Conservation (phyloP, 1,140 invertebrate genomes). For the Nasonia longicornis region DNA sequence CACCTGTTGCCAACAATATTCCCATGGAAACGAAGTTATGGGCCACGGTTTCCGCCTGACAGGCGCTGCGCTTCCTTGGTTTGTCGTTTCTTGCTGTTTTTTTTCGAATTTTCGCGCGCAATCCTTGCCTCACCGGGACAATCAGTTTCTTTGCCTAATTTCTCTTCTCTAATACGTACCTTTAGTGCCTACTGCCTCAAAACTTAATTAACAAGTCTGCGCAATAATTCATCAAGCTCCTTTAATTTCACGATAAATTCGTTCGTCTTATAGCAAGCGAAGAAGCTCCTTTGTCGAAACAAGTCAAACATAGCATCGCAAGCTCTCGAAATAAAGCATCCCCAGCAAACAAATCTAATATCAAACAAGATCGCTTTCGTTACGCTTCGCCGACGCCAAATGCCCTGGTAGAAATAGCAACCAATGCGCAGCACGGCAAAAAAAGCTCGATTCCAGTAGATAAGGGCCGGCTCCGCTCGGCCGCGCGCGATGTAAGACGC, state of each 20-base stretch:
- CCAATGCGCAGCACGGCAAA: background rate
- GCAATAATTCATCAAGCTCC: background rate
- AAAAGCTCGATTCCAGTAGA: background rate
- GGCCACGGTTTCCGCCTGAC: slow-evolving; percentile 22
- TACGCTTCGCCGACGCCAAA: background rate
- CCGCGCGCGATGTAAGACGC: background rate
- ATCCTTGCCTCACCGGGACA: background rate
- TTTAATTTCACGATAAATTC: background rate
- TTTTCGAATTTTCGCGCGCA: background rate
- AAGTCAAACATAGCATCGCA: background rate
- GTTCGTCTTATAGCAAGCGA: too few relatives aligned
- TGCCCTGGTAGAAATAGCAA: background rate
- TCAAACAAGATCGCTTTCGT: background rate
- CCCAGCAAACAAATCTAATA: background rate
- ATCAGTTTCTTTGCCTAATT: too few relatives aligned
- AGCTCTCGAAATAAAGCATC: background rate
- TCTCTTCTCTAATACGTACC: too few relatives aligned
- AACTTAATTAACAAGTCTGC: too few relatives aligned
- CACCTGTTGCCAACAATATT: slow-evolving; percentile 46
- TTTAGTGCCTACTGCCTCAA: too few relatives aligned
- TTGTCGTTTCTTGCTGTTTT: background rate
- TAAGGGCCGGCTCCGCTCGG: background rate
- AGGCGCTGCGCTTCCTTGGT: slow-evolving; percentile 34
- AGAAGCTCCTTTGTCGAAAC: background rate
- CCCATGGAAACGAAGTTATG: slow-evolving; percentile 42